Percentiles rank a stretch among this genome's conserved stretches.
Evolutionary conservation across 2,797 vertebrate species (phyloP).

Genomic region (Oceanodroma leucorhoa): DNA sequence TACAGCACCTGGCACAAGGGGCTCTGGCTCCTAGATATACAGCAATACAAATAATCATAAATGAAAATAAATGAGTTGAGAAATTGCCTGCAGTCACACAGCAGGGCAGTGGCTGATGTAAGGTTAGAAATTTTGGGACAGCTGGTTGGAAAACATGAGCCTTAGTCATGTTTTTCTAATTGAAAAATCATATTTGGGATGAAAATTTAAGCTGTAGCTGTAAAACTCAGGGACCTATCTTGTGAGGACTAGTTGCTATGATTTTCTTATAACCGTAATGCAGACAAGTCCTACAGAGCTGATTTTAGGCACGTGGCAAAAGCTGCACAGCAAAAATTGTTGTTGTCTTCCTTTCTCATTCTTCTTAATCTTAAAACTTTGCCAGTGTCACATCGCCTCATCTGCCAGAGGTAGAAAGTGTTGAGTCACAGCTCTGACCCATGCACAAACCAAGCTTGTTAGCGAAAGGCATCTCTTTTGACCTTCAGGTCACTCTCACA

Average conservation of each 20-base stretch:
- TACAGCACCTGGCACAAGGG: slow-evolving; percentile 15
- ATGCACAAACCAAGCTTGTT: neutral
- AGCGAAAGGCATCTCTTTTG: neutral
- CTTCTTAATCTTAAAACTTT: neutral
- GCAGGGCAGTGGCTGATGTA: slow-evolving; percentile 62
- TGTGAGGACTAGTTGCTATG: neutral
- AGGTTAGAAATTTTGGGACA: slow-evolving; percentile 61
- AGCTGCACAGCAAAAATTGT: neutral
- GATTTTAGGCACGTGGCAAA: neutral
- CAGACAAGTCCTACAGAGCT: neutral
- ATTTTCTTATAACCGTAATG: neutral
- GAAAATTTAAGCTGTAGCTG: slow-evolving; percentile 27
- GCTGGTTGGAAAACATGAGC: slow-evolving; percentile 57
- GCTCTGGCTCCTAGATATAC: slow-evolving; percentile 14
- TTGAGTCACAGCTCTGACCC: neutral
- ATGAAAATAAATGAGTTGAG: slow-evolving; percentile 66
- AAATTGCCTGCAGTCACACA: slow-evolving; percentile 61
- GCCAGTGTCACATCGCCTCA: neutral
- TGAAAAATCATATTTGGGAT: slow-evolving; percentile 56
- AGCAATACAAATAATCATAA: slow-evolving; percentile 52
- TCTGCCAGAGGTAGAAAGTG: neutral
- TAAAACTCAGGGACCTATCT: neutral
- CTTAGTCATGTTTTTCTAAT: slow-evolving; percentile 61
- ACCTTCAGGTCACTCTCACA: neutral
- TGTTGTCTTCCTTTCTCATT: neutral